A percentile compares a stretch with the other conserved stretches of the same genome.
Conservation (phyloP, 2,113 vertebrate species). For the Marmota monax region DNA sequence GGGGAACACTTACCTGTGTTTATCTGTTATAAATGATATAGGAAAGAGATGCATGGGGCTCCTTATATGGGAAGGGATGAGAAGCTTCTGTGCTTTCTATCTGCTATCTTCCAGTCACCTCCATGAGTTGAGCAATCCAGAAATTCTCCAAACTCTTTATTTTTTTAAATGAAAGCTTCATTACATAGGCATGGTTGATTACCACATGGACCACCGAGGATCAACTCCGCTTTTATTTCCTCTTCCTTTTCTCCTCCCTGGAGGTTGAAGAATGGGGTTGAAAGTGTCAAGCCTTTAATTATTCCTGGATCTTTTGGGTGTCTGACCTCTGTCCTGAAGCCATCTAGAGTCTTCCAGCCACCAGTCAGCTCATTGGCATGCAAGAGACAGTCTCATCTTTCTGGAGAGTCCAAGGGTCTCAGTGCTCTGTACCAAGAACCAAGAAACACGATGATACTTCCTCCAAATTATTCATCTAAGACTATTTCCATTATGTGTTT, state of each 20-base stretch:
- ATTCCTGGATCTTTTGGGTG: not conserved
- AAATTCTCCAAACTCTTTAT: not conserved
- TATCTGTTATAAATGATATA: not conserved
- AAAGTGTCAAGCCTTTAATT: not conserved
- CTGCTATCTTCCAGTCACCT: not conserved
- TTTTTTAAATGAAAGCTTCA: not conserved
- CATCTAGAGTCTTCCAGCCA: not conserved
- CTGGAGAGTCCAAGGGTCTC: not conserved
- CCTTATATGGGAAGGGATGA: not conserved
- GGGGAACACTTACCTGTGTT: not conserved
- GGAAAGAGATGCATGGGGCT: not conserved
- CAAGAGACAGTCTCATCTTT: not conserved
- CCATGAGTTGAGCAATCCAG: not conserved
- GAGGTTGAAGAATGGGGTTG: not conserved
- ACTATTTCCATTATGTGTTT: not conserved
- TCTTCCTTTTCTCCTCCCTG: not conserved
- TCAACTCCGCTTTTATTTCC: not conserved
- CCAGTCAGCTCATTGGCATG: not conserved
- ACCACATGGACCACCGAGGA: not conserved
- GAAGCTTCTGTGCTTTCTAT: not conserved
- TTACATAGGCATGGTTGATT: not conserved
- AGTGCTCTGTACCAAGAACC: not conserved
- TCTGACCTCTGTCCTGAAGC: not conserved
- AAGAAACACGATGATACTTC: not conserved
- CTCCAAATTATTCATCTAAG: not conserved